Base-by-base conservation (phyloP, 2,888 invertebrate species). In the Parnassius orleans region DNA sequence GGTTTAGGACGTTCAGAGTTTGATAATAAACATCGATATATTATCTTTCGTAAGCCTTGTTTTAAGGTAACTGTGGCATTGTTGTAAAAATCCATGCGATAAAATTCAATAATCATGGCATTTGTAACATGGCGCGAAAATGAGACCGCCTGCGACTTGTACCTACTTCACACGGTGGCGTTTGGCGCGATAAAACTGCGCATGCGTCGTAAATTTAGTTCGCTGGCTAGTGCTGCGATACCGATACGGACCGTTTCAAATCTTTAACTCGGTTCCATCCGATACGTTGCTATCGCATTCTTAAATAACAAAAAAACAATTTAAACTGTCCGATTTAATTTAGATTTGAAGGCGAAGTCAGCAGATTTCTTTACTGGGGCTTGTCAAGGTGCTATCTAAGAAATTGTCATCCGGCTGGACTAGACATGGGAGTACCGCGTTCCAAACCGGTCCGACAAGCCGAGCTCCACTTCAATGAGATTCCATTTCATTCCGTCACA, bases 401-500 rank as follows among this genome's bases (percentile, higher is more conserved):
- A 86, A 83, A 87, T 85, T 85, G 85, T 85, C 84, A 84, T 84
- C 78, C 78, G 76, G 76, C 70, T 69, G 72, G 76, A 73, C 79
- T 83, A 83, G 84, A 84, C 83, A 72, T 68, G 75, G 74, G 77
- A 78, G 79, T 72, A 80, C 80, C 76, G 77, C 77, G 78, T 74
- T 77, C 65, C 67, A 81, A 89, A 90, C 90, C 89, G 88, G 90
- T 90, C 80, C 74, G 73, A 77, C 81, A 72, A 74, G 83, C 81
- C 72, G 68, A 79, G 83, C 83, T 82, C 76, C 78, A 84, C 86
- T 86, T 88, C 90, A 89, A 90, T 90, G 87, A 90, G 87, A 91
- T 90, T 90, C 90, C 87, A 84, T 88, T 89, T 87, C 86, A 86
- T 86, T 86, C 84, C 86, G 80, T 83, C 84, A 87, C 89, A 90